Evolutionary conservation across 2,888 invertebrate genomes (phyloP), one percentile per base, ranked within the genome.

Genomic region (Lepidocyrtoides sp.): DNA sequence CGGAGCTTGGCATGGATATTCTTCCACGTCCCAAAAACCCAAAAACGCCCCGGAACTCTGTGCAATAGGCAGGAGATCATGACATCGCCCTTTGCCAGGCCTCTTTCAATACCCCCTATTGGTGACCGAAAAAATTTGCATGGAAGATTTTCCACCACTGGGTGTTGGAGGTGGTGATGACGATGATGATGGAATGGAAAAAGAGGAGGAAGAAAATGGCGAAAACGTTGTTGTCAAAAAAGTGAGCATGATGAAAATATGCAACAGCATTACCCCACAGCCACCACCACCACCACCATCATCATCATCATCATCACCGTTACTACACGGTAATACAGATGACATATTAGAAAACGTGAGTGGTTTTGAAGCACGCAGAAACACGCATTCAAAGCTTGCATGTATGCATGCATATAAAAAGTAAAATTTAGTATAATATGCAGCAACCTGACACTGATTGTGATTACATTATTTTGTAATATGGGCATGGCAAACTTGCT

Each of bases 191-290:
- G 54, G n/a, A n/a, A n/a, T n/a, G n/a, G 17, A 57, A 7, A 17
- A 17, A n/a, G 7, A 41, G 12, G 23, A 26, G 60, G 17, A 36
- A 66, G 72, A 72, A 44, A 20, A 44, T 66, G 17, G 66, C 26
- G 41, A 41, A 72, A 72, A n/a, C 48, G 75, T 4, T 48, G 48
- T 48, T 48, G 69, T 69, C 41, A 69, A 69, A 72, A 48, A 75
- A 2, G 36, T 26, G 26, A 48, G 41, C 41, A 41, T 48, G 75
- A 26, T 44, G 23, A 75, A 44, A 75, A 72, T 72, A 23, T 72
- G 23, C 51, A 51, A 4, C 8, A 23, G 60, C 23, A 60, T 12
- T 26, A 60, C 26, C 26, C 2, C 60, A n/a, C n/a, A n/a, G n/a
- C n/a, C n/a, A n/a, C n/a, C n/a, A n/a, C n/a, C n/a, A n/a, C 60